Evolutionary conservation across 1,140 invertebrate species (phyloP), one percentile per base, ranked within the genome.

Genomic region (Sesamia nonagrioides): DNA sequence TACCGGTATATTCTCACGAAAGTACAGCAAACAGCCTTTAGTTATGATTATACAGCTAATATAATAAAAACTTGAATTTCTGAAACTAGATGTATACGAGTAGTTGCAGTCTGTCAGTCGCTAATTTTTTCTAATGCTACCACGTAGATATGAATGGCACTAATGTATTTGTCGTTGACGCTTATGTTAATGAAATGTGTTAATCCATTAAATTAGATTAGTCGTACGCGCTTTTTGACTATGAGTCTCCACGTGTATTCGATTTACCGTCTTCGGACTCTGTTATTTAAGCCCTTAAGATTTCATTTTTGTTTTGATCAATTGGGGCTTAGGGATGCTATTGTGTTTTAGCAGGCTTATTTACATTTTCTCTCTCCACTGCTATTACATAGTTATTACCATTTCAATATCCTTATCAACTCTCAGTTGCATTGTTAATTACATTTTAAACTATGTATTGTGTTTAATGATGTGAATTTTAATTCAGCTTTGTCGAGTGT

Each of bases 201-300:
- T 69, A 69, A 69, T 69, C 33, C 15, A 17, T 48, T 69, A 27
- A 69, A 69, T 69, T 69, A 69, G 42, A 69, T 69, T 68, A 63
- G 33, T 50, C 11, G 63, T 50, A 15, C 18, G 4, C 13, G 33
- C 66, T 48, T 69, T 27, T 48, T 33, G 42, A 50, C 66, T 18
- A 50, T 40, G 60, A 17, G 8, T n/a, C 58, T 50, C 0, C 13
- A 50, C n/a, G 13, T 50, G 0, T 50, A 50, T 2, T 50, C 0
- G 13, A n/a, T 50, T 50, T 50, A 1, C 13, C 45, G 15, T 50
- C 45, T 50, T 50, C n/a, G 45, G 45, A 1, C 5, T 2, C 45
- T 1, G 15, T n/a, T n/a, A n/a, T n/a, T 50, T n/a, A 0, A 4
- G 15, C n/a, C 11, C 15, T 50, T 0, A n/a, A n/a, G 27, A 27